Evolutionary conservation across 2,888 invertebrate species (phyloP), one percentile per base, ranked within the genome.

Genomic region (Ecliptopera silaceata): DNA sequence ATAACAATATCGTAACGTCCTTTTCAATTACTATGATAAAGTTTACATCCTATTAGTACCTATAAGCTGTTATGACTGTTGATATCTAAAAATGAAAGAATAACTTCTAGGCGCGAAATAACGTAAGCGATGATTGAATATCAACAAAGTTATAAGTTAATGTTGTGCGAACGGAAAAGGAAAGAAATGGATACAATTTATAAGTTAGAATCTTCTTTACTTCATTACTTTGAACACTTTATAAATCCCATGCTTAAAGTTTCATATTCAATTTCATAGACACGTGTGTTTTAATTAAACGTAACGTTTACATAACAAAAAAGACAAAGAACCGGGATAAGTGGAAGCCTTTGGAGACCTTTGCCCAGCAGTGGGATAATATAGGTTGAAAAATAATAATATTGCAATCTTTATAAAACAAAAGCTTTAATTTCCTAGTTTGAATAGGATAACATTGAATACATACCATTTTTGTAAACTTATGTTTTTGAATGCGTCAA

Each of bases 11-110:
- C 68, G 59, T 68, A 69, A 71, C 65, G 58, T 29, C 26, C 22
- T 63, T 72, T 72, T 74, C 72, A 74, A 75, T 76, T 72, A 75
- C 69, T 50, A 48, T 49, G 69, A 72, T 70, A 65, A 59, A 52
- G 48, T 36, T 60, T 68, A 48, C 51, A 47, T 51, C 26, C 45
- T 32, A 26, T 41, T 17, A n/a, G n/a, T n/a, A n/a, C n/a, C n/a
- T n/a, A 12, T 46, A 34, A 32, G 12, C n/a, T 31, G 34, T 47
- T 44, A 10, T 39, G 32, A 20, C 8, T 26, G 43, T 48, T 15
- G 38, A 44, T 39, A 18, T 42, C 32, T 17, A 34, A 17, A 10
- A 51, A 44, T 43, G 10, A 50, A 38, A 26, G 20, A 32, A 43
- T 43, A 43, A 43, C 6, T 18, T 41, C 38, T 20, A 18, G 31